Evolutionary conservation across 2,113 vertebrate genomes (phyloP), one percentile per base, ranked within the genome.

Genomic region (Gymnocephalus cernua): DNA sequence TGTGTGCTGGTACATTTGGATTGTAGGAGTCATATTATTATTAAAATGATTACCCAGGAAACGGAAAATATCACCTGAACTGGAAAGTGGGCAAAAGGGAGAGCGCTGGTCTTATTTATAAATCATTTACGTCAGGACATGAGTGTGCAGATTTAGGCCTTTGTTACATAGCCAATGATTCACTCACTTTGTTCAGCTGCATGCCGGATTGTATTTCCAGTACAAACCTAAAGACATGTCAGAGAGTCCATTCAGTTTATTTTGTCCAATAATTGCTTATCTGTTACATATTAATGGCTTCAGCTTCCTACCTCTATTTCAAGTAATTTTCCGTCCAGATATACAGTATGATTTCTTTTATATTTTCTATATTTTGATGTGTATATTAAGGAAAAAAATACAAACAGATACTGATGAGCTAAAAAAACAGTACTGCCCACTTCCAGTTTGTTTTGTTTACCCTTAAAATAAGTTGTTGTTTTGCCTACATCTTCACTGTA

Each of bases 81-180:
- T 70, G 79, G 41, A 84, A 78, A 79, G 67, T 73, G 64, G 84
- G 59, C 71, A 83, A 74, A 78, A 51, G 29, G 21, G 11, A 63
- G 16, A 57, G 68, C 5, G 68, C 67, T 51, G 67, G 72, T 86
- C 54, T 91, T 87, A 41, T 82, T 85, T 75, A 69, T 82, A 79
- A 88, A 89, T 91, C 80, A 81, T 75, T 89, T 84, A 75, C 88
- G 65, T 89, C 79, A 88, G 62, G 69, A 79, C 73, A 63, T 77
- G 84, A 82, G 81, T 70, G 74, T 82, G 70, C 78, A 76, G 70
- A 74, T 91, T 83, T 48, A 45, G 65, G 16, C 23, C 69, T 89
- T 82, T 86, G 65, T 84, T 82, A 56, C 54, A 23, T 21, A 15
- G 80, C 58, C 59, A 86, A 59, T 86, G 80, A 88, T 89, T 86